Evolutionary conservation across 2,888 invertebrate species (phyloP).

Genomic region (Coelopa pilipes): DNA sequence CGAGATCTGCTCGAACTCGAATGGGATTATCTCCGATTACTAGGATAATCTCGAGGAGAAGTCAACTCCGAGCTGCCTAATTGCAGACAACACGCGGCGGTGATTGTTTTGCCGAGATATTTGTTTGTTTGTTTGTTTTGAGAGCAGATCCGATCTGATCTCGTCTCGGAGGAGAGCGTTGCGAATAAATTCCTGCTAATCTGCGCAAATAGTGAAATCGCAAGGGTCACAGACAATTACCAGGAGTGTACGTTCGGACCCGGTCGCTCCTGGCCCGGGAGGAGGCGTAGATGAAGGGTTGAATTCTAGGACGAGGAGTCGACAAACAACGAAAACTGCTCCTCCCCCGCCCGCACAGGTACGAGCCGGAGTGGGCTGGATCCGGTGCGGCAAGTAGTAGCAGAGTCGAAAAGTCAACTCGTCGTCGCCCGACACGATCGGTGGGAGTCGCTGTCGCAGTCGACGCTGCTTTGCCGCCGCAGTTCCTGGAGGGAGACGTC

Average conservation of each 20-base stretch:
- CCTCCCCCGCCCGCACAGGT: too few relatives aligned
- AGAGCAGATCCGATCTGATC: constrained; percentile 47
- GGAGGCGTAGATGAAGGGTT: constrained; percentile 34
- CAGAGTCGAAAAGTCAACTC: not conserved
- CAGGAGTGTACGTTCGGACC: too few relatives aligned
- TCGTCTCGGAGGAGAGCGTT: constrained; percentile 35
- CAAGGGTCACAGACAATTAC: constrained; percentile 28
- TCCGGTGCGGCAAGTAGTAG: not conserved
- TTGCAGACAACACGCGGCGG: constrained; percentile 38
- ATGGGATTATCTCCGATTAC: constrained; percentile 59
- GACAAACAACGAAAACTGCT: constrained; percentile 23
- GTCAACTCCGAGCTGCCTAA: constrained; percentile 45
- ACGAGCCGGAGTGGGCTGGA: too few relatives aligned
- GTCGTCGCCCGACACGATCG: not conserved
- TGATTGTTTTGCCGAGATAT: constrained; percentile 40
- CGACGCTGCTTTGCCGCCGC: not conserved
- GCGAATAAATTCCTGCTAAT: constrained; percentile 39
- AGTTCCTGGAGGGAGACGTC: too few relatives aligned
- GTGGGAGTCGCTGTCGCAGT: not conserved
- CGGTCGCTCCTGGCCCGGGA: not conserved
- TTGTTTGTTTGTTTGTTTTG: constrained; percentile 62
- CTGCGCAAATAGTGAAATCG: constrained; percentile 26
- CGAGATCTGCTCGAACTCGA: constrained; percentile 44
- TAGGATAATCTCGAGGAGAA: constrained; percentile 53
- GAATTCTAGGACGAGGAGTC: constrained; percentile 25